phyloP scores from a whole-genome alignment of 1,140 invertebrate genomes.

The Dreissena polymorpha region DNA sequence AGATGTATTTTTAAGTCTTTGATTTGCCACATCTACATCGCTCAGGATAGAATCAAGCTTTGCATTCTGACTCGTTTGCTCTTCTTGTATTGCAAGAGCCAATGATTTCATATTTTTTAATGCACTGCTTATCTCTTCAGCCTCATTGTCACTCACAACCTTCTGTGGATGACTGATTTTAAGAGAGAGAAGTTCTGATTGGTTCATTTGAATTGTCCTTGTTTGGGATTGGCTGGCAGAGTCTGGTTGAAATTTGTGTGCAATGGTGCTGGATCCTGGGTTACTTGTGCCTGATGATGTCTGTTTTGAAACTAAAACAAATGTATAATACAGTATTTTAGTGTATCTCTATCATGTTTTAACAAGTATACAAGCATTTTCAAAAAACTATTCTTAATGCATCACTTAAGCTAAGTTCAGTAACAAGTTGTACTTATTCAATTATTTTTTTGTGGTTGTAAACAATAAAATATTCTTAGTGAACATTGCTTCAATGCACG shows the following conservation, averaged over 20 bases:
- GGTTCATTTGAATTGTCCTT: neutral
- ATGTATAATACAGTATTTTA: neutral
- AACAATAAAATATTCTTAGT: neutral
- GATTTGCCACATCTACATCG: constrained; percentile 49
- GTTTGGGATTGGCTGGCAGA: neutral
- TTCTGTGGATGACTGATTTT: constrained; percentile 45
- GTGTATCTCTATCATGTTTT: no score
- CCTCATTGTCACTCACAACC: constrained; percentile 54
- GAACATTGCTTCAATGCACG: neutral
- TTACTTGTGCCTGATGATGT: neutral
- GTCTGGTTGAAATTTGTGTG: neutral
- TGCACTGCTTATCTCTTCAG: constrained; percentile 45
- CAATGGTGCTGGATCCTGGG: neutral
- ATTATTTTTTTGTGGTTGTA: neutral
- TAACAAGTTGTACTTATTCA: neutral
- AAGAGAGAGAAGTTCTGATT: constrained; percentile 9
- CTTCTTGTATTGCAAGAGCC: constrained; percentile 43
- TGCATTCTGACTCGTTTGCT: constrained; percentile 52
- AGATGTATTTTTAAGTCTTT: constrained; percentile 19
- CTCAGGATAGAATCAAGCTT: constrained; percentile 42
- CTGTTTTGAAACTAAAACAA: neutral
- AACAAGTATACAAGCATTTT: neutral
- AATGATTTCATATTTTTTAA: constrained; percentile 55
- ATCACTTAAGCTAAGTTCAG: no score
- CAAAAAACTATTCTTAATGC: neutral